These are phyloP conservation scores for Castor canadensis DNA, from an alignment of 2,113 vertebrate genomes.

Conservation along the genomic window DNA sequence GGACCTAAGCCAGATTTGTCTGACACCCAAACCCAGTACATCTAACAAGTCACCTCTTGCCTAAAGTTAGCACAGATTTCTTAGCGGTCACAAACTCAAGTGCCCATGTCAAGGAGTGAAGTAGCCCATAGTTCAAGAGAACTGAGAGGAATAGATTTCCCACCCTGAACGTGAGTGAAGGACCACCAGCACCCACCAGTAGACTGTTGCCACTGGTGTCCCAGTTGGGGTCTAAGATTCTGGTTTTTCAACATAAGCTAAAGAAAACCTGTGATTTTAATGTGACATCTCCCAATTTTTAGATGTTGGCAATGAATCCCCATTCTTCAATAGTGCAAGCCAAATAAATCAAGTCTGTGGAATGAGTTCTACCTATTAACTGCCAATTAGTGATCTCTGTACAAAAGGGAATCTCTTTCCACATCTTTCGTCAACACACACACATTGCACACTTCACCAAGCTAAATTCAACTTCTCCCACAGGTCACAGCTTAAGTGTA, in stretches of 20 bases:
- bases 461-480: conserved; percentile 30
- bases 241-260: not conserved
- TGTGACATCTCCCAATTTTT: not conserved
- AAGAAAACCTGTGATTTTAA: not conserved
- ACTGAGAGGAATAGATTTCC: not conserved
- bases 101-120: not conserved
- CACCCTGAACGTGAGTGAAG: not conserved
- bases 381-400: conserved; percentile 23
- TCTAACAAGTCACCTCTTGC: not conserved
- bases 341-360: conserved; percentile 23
- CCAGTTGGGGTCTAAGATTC: not conserved
- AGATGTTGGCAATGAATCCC: conserved; percentile 31
- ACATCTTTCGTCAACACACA: not conserved
- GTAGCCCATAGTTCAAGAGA: not conserved
- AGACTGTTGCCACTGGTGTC: not conserved
- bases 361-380: conserved; percentile 28
- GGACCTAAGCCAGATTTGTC: not conserved
- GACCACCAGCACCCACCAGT: not conserved
- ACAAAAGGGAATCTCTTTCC: conserved; percentile 25
- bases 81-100: not conserved
- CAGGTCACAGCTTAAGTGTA: conserved; percentile 43
- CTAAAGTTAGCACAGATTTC: not conserved
- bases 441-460: not conserved
- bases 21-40: not conserved
- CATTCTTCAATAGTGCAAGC: conserved; percentile 28